Evolutionary conservation across 2,797 vertebrate species (phyloP).

Genomic region (Eurystomus glaucurus): DNA sequence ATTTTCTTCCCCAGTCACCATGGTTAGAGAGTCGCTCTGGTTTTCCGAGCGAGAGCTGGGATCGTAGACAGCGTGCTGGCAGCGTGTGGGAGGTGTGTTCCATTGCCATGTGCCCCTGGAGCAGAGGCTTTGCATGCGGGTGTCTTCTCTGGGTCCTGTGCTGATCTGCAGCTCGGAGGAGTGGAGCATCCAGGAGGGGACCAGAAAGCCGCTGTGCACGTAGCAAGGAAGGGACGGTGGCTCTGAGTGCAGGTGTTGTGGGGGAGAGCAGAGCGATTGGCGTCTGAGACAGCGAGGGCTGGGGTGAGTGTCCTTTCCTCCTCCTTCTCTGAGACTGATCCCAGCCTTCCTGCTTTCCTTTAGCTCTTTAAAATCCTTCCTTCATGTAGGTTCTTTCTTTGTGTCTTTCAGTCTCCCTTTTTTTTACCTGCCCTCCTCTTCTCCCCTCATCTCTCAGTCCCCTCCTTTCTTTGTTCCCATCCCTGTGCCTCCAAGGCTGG

Average conservation of each 20-base stretch:
- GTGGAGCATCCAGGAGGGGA: not conserved
- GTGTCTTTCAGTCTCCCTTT: not conserved
- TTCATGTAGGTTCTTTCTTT: not conserved
- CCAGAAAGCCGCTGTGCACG: fast-evolving
- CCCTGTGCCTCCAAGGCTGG: not conserved
- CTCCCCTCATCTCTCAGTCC: not conserved
- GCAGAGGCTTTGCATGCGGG: not conserved
- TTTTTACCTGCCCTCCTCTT: not conserved
- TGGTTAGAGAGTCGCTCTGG: not conserved
- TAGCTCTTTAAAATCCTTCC: not conserved
- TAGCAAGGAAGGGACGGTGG: not conserved
- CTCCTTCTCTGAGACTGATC: not conserved
- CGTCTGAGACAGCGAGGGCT: not conserved
- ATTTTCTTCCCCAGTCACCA: not conserved
- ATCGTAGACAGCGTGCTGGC: not conserved
- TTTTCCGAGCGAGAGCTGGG: not conserved
- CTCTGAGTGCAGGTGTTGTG: not conserved
- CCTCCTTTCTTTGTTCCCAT: not conserved
- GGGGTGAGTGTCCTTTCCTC: conserved; percentile 29
- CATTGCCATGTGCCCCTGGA: conserved; percentile 49
- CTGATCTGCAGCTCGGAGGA: not conserved
- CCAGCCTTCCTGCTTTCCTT: not conserved
- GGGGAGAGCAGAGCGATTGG: not conserved
- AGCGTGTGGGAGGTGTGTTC: conserved; percentile 40
- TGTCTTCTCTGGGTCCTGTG: not conserved